Evolutionary conservation across 2,888 invertebrate genomes (phyloP).

Genomic region (Pherbina coryleti): DNA sequence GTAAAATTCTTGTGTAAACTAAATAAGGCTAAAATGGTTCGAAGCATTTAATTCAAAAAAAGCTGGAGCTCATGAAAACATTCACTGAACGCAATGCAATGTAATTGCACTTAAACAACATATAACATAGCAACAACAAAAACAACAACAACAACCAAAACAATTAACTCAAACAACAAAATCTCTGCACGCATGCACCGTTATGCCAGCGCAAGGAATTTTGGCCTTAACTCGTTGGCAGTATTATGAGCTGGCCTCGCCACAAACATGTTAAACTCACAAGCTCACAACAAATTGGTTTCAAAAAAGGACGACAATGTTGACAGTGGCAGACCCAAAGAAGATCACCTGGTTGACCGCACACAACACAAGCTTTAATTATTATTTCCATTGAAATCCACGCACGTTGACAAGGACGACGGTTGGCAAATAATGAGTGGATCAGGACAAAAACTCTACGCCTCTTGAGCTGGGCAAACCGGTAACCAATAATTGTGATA

Average conservation of each 20-base stretch:
- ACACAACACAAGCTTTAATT: slow-evolving; percentile 4
- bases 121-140: neutral
- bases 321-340: neutral
- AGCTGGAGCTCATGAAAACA: neutral
- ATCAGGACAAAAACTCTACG: neutral
- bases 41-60: neutral
- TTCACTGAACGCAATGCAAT: neutral
- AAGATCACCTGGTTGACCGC: neutral
- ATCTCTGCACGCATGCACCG: neutral
- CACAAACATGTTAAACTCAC: neutral
- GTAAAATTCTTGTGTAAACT: neutral
- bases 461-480: neutral
- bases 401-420: neutral
- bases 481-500: slow-evolving; percentile 9
- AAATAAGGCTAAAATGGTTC: neutral
- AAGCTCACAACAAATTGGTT: neutral
- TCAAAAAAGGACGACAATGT: neutral
- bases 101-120: neutral
- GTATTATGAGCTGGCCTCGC: neutral
- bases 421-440: neutral
- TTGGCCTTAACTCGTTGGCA: no score
- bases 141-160: neutral
- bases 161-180: neutral
- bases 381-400: neutral
- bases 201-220: neutral